phyloP scores from a whole-genome alignment of 2,113 vertebrate genomes.

The Copsychus sechellarum region DNA sequence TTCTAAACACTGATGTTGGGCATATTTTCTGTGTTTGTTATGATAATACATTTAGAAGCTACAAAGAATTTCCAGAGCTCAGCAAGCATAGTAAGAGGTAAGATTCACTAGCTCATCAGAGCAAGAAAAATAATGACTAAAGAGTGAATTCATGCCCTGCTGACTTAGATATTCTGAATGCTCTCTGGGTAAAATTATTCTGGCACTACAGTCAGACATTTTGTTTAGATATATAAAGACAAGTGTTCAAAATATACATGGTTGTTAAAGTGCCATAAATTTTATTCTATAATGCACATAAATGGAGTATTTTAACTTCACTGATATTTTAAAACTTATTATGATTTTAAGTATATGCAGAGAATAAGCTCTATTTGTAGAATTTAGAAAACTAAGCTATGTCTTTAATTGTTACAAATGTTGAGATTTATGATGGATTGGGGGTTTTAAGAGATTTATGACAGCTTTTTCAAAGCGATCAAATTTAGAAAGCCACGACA shows the following conservation, averaged over 20 bases:
- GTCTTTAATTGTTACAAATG: neutral
- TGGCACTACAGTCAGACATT: neutral
- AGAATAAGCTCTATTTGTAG: neutral
- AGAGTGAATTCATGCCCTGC: neutral
- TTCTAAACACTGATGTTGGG: neutral
- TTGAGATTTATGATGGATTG: neutral
- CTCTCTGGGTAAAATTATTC: neutral
- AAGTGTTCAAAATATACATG: neutral
- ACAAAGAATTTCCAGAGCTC: neutral
- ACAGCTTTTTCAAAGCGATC: neutral
- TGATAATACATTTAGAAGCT: neutral
- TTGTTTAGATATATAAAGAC: neutral
- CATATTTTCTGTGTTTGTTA: neutral
- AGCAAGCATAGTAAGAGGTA: neutral
- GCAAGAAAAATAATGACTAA: neutral
- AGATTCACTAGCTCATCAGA: neutral
- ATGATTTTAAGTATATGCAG: neutral
- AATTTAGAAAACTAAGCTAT: neutral
- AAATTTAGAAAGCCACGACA: neutral
- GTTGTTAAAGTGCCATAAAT: neutral
- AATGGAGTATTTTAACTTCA: neutral
- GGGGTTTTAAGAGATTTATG: neutral
- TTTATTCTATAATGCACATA: neutral
- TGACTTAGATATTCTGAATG: neutral
- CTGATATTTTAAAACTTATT: neutral